Base-by-base conservation (phyloP, 2,888 invertebrate genomes). In the Eristalis arbustorum region DNA sequence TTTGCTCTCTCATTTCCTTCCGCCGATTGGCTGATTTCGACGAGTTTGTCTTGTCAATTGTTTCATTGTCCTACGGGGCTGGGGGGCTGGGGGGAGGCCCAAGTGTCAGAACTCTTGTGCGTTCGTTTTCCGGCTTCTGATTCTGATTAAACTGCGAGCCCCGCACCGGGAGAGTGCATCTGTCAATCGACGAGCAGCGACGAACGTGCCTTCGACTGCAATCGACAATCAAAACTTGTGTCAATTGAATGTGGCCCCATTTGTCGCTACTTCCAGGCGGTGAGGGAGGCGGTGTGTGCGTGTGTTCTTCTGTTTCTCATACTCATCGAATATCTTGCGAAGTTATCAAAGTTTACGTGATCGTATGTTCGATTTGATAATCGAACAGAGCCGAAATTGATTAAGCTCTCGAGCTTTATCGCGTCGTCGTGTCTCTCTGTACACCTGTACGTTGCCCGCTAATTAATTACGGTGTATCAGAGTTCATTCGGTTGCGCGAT, bases 271-370 rank as follows among this genome's bases (percentile, higher is more conserved):
- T 18, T 31, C 5, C 31, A 10, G 31, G 1, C 1, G 31, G 5
- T 4, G 49, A 13, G 59, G 59, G 23, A 3, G 25, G 25, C 25
- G 25, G 25, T 1, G 25, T 1, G 1, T 25, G 1, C 3, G 2
- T 25, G 1, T 25, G 1, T 25, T 25, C 6, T 59, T 25, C 23
- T 59, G 3, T 56, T n/a, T 73, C 0, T 56, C 56, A 10, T 22
- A 59, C 49, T 34, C 23, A 25, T 63, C 23, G 56, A 78, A 68
- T 74, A 78, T 83, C 68, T 83, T 49, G 64, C 37, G 37, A 64
- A 78, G 56, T 78, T 73, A 83, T 78, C 78, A 78, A 69, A 74
- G 34, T 63, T 31, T 78, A 84, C 83, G 83, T 84, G 83, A 63
- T 67, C 18, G 6, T 37, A 14, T 13, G 14, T 69, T 74, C 22